These are phyloP conservation scores for Gadopsis marmoratus DNA, from an alignment of 2,797 vertebrate species.

Conservation along the genomic window DNA sequence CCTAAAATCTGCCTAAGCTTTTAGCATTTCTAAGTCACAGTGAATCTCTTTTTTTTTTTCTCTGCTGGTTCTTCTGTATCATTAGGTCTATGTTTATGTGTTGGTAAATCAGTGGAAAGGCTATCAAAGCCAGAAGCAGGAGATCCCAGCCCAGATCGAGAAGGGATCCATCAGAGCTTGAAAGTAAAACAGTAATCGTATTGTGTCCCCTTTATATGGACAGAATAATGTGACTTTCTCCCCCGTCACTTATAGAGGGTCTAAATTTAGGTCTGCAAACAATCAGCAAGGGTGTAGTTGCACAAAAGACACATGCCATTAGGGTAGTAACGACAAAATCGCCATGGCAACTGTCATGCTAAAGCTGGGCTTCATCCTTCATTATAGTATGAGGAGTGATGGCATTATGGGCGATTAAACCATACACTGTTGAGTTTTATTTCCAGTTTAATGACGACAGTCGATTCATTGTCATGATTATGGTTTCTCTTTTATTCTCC, in stretches of 20 bases:
- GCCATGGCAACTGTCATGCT: constrained; percentile 84
- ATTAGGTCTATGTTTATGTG: constrained; percentile 22
- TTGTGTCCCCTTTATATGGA: constrained; percentile 43
- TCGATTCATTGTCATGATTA: constrained; percentile 33
- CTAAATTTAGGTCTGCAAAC: constrained; percentile 78
- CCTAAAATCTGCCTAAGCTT: background rate
- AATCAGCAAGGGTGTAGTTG: constrained; percentile 67
- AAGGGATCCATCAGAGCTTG: constrained; percentile 25
- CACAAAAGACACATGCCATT: constrained; percentile 74
- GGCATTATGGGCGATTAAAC: constrained; percentile 75
- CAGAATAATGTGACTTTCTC: constrained; percentile 60
- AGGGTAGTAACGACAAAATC: constrained; percentile 73
- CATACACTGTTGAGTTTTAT: constrained; percentile 53
- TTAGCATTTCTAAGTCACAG: constrained; percentile 6
- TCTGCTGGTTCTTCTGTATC: constrained; percentile 17
- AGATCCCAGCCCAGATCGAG: constrained; percentile 17
- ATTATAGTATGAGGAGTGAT: constrained; percentile 57
- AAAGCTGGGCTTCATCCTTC: constrained; percentile 66
- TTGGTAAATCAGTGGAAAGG: constrained; percentile 20
- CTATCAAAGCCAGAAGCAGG: constrained; percentile 31
- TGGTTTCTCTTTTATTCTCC: constrained; percentile 25
- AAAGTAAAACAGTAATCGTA: constrained; percentile 39
- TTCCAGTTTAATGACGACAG: constrained; percentile 62
- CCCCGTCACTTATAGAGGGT: constrained; percentile 42
- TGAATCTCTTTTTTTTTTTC: background rate